Evolutionary conservation across 2,888 invertebrate species (phyloP), one percentile per base, ranked within the genome.

Genomic region (Eupelmus urozonus): DNA sequence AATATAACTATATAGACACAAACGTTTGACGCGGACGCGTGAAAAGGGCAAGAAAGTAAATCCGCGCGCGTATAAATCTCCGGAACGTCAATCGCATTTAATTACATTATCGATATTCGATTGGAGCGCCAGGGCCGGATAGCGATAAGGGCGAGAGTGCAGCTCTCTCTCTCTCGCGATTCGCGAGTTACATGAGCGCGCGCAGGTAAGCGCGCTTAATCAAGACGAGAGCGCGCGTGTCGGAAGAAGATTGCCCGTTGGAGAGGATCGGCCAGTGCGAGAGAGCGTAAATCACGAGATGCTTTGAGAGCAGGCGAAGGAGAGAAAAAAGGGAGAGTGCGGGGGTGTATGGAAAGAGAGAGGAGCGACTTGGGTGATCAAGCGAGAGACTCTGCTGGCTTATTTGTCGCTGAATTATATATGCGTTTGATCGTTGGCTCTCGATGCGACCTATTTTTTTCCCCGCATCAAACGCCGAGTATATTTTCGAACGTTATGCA

Each of bases 261-360:
- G n/a, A n/a, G n/a, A 45, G 29, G 55, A 25, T 55, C 49, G 65
- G 29, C n/a, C n/a, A n/a, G n/a, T 27, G 45, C 57, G 23, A 63
- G 23, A 62, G 70, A 59, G 51, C 63, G 71, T 77, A 72, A 77
- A 77, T 72, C 72, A 72, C 60, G 23, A 11, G 60, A 40, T 60
- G 62, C 55, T 65, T 34, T n/a, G 9, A 63, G 34, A 42, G 40
- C 20, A 34, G 13, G 23, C 49, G 25, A 51, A 23, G 13, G 25
- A 49, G 72, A 62, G 73, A 23, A 4, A 25, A n/a, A n/a, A 45
- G 18, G 11, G 23, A 57, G 29, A 20, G 13, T 20, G 23, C 16
- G 11, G 23, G 27, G 16, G 25, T 0, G 18, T n/a, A 42, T 1
- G 66, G 16, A 34, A 13, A 49, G 29, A 42, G 40, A 76, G 34